A percentile compares a stretch with the other conserved stretches of the same genome.
phyloP scores from a whole-genome alignment of 1,140 invertebrate species.

The Cherax destructor region DNA sequence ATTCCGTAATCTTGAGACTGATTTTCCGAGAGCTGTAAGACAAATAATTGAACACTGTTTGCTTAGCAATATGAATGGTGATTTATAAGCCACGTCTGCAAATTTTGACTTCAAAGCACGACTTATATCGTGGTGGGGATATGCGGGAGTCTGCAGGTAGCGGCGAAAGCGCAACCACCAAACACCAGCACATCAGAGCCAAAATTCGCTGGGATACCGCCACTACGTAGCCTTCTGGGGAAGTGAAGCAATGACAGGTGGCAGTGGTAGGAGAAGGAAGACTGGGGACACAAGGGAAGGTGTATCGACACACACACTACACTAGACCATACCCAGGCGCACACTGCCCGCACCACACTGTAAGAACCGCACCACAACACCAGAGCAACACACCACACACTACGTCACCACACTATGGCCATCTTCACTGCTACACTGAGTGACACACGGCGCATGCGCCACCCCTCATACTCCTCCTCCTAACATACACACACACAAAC shows the following conservation, averaged over 20 bases:
- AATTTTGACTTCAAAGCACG: no score
- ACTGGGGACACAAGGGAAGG: neutral
- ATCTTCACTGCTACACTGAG: conserved; percentile 16
- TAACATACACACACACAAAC: conserved; percentile 1
- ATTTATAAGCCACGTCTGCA: no score
- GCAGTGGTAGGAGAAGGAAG: neutral
- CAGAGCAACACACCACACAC: conserved; percentile 19
- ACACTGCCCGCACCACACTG: conserved; percentile 14
- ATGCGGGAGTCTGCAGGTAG: neutral
- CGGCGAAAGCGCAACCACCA: no score
- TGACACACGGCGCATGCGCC: conserved; percentile 36
- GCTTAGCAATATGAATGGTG: no score
- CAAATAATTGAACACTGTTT: no score
- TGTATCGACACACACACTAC: no score
- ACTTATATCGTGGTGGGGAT: no score
- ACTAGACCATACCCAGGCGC: neutral
- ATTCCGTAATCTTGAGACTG: no score
- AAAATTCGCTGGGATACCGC: conserved; percentile 5
- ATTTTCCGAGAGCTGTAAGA: no score
- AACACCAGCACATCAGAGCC: conserved; percentile 15
- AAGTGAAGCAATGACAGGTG: neutral
- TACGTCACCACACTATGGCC: conserved; percentile 50
- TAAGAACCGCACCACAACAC: neutral
- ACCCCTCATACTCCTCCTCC: neutral
- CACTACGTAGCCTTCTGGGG: neutral